Evolutionary conservation across 2,113 vertebrate genomes (phyloP).

Genomic region (Tenebrosternarchus preto): DNA sequence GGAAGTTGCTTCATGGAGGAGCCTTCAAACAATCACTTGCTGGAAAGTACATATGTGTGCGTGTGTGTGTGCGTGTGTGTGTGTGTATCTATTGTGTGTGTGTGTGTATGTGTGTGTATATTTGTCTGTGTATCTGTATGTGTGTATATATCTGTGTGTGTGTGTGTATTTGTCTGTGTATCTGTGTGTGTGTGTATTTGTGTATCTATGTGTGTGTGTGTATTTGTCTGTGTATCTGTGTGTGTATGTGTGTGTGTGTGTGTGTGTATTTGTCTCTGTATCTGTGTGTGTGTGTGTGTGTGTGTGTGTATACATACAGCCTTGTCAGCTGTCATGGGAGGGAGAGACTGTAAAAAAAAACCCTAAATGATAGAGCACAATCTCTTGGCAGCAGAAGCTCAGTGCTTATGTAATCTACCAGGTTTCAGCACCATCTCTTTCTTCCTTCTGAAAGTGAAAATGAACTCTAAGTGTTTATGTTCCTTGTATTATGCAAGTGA

Average conservation of each 20-base stretch:
- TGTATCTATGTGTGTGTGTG: too few relatives aligned
- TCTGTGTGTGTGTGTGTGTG: too few relatives aligned
- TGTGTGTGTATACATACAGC: too few relatives aligned
- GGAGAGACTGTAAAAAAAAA: constrained; percentile 35
- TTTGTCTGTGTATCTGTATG: neutral
- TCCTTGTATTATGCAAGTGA: constrained; percentile 50
- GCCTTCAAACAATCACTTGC: neutral
- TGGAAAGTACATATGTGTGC: too few relatives aligned
- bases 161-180: neutral
- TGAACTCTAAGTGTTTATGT: constrained; percentile 34
- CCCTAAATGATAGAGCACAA: constrained; percentile 39
- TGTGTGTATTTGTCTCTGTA: neutral
- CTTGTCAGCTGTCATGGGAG: constrained; percentile 21
- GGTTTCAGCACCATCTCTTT: constrained; percentile 50
- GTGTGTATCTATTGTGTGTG: too few relatives aligned
- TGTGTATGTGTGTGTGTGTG: neutral
- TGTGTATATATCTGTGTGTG: neutral
- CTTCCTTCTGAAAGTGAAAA: constrained; percentile 50
- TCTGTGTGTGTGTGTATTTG: too few relatives aligned
- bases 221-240: too few relatives aligned
- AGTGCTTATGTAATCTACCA: constrained; percentile 57
- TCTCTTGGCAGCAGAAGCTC: constrained; percentile 55
- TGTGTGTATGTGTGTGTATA: neutral
- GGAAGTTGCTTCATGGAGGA: neutral
- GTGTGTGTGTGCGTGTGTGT: too few relatives aligned